Evolutionary conservation across 1,140 invertebrate species (phyloP), one percentile per base, ranked within the genome.

Genomic region (Phortica variegata): DNA sequence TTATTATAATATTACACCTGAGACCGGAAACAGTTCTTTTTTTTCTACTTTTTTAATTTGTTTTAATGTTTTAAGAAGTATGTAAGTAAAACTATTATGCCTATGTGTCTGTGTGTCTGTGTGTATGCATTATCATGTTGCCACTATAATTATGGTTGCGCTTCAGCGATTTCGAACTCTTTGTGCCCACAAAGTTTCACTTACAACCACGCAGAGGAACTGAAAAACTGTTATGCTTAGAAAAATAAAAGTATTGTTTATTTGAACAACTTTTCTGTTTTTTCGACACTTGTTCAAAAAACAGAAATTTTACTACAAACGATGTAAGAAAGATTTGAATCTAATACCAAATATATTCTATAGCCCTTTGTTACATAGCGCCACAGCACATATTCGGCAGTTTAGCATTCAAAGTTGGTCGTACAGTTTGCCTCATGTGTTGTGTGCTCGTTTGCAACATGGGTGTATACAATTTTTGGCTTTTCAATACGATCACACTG

Each of bases 141-240:
- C 56, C 52, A 54, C 41, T 61, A 54, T 66, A 59, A 52, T 37
- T 32, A 7, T 62, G 56, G 63, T 57, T 60, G 56, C 60, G 60
- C 62, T 57, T 68, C 60, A 63, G 62, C 52, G 51, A 31, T 7
- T 39, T 32, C 37, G 18, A 43, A 42, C 43, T 39, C 44, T 54
- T 23, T 48, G 54, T 58, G 61, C 62, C 63, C 62, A 62, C 62
- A 65, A 41, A 53, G 29, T 46, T 16, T 50, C 43, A 23, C 33
- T 36, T 31, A 6, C 8, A 32, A 60, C 61, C 61, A 65, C 63
- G 60, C n/a, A n/a, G n/a, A n/a, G n/a, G n/a, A n/a, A n/a, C n/a
- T n/a, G n/a, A n/a, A n/a, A n/a, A n/a, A n/a, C n/a, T n/a, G n/a
- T n/a, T n/a, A n/a, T n/a, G n/a, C n/a, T n/a, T n/a, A n/a, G n/a